Conservation (phyloP, 2,888 invertebrate genomes). For the Cylindroiulus punctatus region DNA sequence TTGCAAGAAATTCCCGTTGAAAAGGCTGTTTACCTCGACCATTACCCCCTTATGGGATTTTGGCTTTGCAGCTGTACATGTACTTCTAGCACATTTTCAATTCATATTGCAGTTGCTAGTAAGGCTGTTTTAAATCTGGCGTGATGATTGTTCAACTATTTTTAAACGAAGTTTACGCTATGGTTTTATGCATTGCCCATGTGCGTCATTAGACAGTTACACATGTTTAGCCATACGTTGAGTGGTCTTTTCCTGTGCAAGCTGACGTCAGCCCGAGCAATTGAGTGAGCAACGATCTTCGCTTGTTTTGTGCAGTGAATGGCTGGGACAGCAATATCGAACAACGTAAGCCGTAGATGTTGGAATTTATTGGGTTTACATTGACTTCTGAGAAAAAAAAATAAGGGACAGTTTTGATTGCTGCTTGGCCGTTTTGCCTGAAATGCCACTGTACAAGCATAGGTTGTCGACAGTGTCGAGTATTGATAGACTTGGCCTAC, state of each 20-base stretch:
- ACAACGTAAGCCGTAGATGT: background rate
- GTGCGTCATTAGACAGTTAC: background rate
- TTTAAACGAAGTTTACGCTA: constrained; percentile 13
- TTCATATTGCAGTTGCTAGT: background rate
- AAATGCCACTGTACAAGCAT: background rate
- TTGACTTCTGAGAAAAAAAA: background rate
- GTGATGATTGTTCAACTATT: background rate
- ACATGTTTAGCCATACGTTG: background rate
- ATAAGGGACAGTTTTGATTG: background rate
- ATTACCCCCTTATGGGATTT: background rate
- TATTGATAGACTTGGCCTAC: background rate
- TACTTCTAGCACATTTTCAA: background rate
- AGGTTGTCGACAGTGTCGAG: background rate
- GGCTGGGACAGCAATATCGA: background rate
- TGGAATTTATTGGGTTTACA: background rate
- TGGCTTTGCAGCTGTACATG: background rate
- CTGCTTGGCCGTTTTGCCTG: background rate
- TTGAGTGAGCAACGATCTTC: background rate
- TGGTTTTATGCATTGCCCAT: background rate
- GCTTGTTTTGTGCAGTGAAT: background rate
- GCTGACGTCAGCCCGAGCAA: background rate
- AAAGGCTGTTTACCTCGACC: too few relatives aligned
- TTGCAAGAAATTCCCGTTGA: too few relatives aligned
- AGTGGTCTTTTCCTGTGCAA: background rate
- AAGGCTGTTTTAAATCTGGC: background rate